Base-by-base conservation (phyloP, 2,888 invertebrate species). In the Pharmacophagus antenor region DNA sequence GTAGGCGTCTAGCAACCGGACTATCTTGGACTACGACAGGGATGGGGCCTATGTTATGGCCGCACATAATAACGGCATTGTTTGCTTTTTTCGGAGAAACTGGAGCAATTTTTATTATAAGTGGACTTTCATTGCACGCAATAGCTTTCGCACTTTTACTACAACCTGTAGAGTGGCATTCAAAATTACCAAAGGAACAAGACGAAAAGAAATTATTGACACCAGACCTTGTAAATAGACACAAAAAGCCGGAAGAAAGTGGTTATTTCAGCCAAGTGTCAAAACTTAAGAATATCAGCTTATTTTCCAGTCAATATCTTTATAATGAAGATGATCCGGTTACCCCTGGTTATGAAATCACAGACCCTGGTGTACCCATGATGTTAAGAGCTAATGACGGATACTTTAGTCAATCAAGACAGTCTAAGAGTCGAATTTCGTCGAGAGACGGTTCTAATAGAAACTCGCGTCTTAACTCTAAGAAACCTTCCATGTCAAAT, bases 141-240 rank as follows among this genome's bases (percentile, higher is more conserved):
- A 80, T 95, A 53, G 93, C 93, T 23, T 94, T 93, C 66, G 92
- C 94, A 2, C 83, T 94, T 60, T 79, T 95, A 55, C 82, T 95
- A 47, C 95, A 95, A 72, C 95, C 95, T 2, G 94, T 95, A 0
- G 93, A 93, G 76, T 94, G 94, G 94, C 95, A 95, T 74, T 85
- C 92, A 3, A 92, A 92, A 72, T 88, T 83, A 68, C 74, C 77
- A 62, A 65, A 80, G 61, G 69, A 70, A 53, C 65, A 69, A 58
- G 79, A 82, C 27, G 79, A 79, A 65, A 75, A 84, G 58, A 84
- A 79, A 56, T 64, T 83, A 20, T 59, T 84, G 1, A 72, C 56
- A 6, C 48, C 66, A 55, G 60, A 65, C 4, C 54, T 74, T 58
- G 27, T 62, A 31, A 71, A 64, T 23, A 66, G 61, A 21, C 65